phyloP scores from a whole-genome alignment of 2,797 vertebrate species.

The Decapterus maruadsi region DNA sequence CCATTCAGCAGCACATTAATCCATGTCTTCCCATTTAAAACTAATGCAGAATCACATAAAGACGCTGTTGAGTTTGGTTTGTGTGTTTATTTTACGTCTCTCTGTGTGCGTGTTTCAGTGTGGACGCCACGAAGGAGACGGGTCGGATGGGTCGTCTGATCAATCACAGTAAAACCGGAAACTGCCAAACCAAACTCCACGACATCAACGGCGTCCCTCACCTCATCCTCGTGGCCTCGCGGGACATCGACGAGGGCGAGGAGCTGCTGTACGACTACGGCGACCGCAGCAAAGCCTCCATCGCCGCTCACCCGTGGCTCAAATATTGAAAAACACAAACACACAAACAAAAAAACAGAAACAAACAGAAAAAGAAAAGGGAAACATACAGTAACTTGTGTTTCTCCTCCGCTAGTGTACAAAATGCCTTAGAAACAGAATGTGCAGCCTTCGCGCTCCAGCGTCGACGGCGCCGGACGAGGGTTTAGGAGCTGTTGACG shows the following conservation, averaged over 20 bases:
- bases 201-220: conserved; percentile 93
- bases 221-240: conserved; percentile 95
- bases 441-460: conserved; percentile 62
- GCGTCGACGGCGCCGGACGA: conserved; percentile 12
- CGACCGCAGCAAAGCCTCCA: conserved; percentile 94
- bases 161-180: conserved; percentile 98
- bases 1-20: too few species aligned
- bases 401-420: conserved; percentile 74
- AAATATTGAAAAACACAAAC: conserved; percentile 83
- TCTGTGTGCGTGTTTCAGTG: conserved; percentile 78
- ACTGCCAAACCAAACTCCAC: conserved; percentile 98
- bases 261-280: conserved; percentile 98
- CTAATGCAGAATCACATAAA: too few species aligned
- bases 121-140: conserved; percentile 94
- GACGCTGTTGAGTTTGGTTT: too few species aligned
- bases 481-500: not conserved
- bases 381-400: conserved; percentile 61
- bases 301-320: conserved; percentile 96
- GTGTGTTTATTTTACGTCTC: too few species aligned
- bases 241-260: conserved; percentile 92
- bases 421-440: conserved; percentile 84
- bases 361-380: conserved; percentile 36
- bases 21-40: too few species aligned
- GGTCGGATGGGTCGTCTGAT: conserved; percentile 92
- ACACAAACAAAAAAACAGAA: not conserved